Base-by-base conservation (phyloP, 2,797 vertebrate species). In the Helicolenus hilgendorfi region DNA sequence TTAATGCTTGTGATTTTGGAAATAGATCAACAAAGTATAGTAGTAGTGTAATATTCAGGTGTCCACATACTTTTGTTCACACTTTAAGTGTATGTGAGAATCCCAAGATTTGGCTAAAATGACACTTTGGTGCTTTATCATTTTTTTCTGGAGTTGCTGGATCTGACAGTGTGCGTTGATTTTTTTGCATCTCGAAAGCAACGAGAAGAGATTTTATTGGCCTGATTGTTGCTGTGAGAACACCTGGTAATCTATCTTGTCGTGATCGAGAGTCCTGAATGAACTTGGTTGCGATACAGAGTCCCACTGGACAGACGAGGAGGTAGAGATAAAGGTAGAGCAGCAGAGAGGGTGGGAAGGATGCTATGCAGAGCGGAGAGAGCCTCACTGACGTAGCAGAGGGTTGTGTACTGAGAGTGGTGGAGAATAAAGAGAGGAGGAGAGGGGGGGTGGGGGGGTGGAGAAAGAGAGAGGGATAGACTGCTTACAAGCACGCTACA, bases 401-500 rank as follows among this genome's bases (percentile, higher is more conserved):
- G 92, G 92, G 70, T 90, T 94, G 92, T 93, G 92, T 92, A 92
- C 93, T 56, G 93, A 91, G 90, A 95, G 90, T 90, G 94, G 91
- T 88, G 84, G 92, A 92, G 94, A 93, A 88, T 81, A 77, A 49
- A 82, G 81, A 69, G 71, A 20, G 86, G 86, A 76, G 41, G 81
- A 69, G 18, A 18, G 77, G 88, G 63, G 64, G 79, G 85, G 68
- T 60, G 69, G 85, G 73, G 79, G 38, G 85, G 79, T 58, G 78
- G 88, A 80, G 75, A 91, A 88, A 81, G 90, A 90, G 87, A 89
- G 90, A 90, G 84, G 91, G 87, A 94, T 85, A 94, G 94, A 92
- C 93, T 93, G 92, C 89, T 93, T 93, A 91, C 92, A 92, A 95
- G 95, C 94, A 95, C 64, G 85, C 95, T 96, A 97, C 96, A 96